A percentile compares a stretch with the other conserved stretches of the same genome.
These are phyloP conservation scores for Polydrusus pterygomalis DNA, from an alignment of 2,888 invertebrate genomes.

Conservation along the genomic window DNA sequence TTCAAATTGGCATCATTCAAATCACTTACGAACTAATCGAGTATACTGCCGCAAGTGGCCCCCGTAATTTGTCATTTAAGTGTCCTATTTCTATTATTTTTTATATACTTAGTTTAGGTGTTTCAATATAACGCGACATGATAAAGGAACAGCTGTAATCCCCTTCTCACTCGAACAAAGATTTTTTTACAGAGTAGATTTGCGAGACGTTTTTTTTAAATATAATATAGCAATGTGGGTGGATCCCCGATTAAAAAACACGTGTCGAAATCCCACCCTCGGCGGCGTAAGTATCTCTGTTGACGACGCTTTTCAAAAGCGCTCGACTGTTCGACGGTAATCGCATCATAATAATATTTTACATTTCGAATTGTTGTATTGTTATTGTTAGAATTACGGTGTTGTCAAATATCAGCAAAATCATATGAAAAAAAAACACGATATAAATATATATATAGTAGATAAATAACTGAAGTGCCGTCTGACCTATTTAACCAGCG, in stretches of 20 bases:
- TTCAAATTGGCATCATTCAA: conserved; percentile 24
- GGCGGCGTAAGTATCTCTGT: conserved; percentile 47
- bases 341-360: conserved; percentile 79
- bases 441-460: too few relatives aligned
- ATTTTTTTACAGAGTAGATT: too few relatives aligned
- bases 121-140: too few relatives aligned
- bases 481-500: too few relatives aligned
- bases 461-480: too few relatives aligned
- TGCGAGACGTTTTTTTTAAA: not conserved
- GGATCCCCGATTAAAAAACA: conserved; percentile 32
- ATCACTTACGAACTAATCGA: conserved; percentile 46
- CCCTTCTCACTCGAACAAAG: too few relatives aligned
- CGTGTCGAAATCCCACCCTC: conserved; percentile 53
- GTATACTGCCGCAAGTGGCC: conserved; percentile 45
- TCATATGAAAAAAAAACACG: not conserved
- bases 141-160: not conserved
- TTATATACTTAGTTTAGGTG: too few relatives aligned
- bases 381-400: conserved; percentile 52
- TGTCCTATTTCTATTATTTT: too few relatives aligned
- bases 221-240: conserved; percentile 19
- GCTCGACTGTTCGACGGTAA: conserved; percentile 81
- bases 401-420: not conserved
- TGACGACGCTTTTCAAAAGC: conserved; percentile 74
- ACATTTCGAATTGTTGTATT: conserved; percentile 73
- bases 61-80: not conserved